phyloP scores from a whole-genome alignment of 53 echinoderm and acorn worm genomes.

The Stichopus horrens region DNA sequence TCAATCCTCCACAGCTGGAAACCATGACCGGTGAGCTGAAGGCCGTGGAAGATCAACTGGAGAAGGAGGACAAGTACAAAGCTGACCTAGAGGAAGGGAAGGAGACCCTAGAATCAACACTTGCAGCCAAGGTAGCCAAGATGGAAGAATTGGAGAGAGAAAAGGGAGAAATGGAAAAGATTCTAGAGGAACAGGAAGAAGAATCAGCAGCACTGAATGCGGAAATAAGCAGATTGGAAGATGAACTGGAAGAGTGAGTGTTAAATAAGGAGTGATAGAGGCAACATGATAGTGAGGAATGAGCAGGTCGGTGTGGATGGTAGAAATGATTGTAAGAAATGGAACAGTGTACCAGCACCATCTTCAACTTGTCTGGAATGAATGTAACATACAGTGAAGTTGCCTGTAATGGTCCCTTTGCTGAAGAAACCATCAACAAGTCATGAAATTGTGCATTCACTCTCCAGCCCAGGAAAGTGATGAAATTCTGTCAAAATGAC shows the following conservation, averaged over 20 bases:
- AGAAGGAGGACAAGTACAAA: slow-evolving; percentile 31
- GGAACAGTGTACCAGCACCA: no score
- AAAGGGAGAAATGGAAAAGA: slow-evolving; percentile 45
- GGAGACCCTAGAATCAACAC: slow-evolving; percentile 37
- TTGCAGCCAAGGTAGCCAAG: slow-evolving; percentile 22
- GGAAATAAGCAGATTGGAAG: slow-evolving; percentile 1
- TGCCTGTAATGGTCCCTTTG: no score
- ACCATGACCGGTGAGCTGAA: slow-evolving; percentile 32
- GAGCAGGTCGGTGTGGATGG: no score
- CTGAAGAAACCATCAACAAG: no score
- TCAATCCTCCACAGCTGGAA: neutral
- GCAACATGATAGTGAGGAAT: neutral
- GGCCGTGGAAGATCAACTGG: slow-evolving; percentile 50
- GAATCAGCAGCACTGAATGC: slow-evolving; percentile 28
- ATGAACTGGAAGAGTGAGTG: slow-evolving; percentile 35
- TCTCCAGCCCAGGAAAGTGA: no score
- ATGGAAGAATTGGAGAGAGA: slow-evolving; percentile 17
- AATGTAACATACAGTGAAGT: no score
- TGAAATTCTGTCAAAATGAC: no score
- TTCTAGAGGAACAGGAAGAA: slow-evolving; percentile 33
- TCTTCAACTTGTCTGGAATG: no score
- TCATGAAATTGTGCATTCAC: no score
- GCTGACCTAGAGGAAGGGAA: slow-evolving; percentile 39
- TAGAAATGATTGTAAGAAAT: no score
- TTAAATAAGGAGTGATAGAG: neutral